Evolutionary conservation across 30 jellyfish, hydroid and myxozoan genomes (phyloP).

Genomic region (Cassiopea andromeda): DNA sequence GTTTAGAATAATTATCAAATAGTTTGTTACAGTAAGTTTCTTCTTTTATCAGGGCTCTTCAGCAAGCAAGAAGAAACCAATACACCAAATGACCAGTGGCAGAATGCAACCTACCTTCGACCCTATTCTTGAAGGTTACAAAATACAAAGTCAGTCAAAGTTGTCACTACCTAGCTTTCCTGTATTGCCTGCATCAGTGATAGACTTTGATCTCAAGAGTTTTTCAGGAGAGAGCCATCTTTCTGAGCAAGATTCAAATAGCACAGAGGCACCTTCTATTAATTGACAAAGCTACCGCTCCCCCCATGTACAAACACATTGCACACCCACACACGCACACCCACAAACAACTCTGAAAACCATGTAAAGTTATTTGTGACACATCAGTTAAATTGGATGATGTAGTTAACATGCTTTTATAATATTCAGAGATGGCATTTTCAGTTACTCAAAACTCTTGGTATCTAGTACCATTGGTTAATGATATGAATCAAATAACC

Average conservation of each 20-base stretch:
- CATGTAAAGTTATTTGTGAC: too few relatives aligned
- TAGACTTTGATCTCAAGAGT: conserved; percentile 42
- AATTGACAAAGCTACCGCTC: too few relatives aligned
- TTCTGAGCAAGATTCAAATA: not conserved
- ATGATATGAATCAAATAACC: too few relatives aligned
- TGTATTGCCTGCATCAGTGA: conserved; percentile 24
- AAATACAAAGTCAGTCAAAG: conserved; percentile 36
- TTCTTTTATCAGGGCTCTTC: not conserved
- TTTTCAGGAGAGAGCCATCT: conserved; percentile 5
- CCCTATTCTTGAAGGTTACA: conserved; percentile 74
- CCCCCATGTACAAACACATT: too few relatives aligned
- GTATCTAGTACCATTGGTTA: too few relatives aligned
- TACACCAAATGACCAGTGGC: not conserved
- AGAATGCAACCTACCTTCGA: conserved; percentile 23
- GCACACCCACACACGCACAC: too few relatives aligned
- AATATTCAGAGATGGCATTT: too few relatives aligned
- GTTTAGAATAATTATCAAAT: too few relatives aligned
- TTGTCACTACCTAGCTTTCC: conserved; percentile 45
- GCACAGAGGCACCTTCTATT: not conserved
- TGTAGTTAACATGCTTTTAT: too few relatives aligned
- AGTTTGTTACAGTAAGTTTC: not conserved
- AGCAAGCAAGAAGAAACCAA: not conserved
- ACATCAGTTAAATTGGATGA: too few relatives aligned
- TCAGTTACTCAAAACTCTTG: too few relatives aligned
- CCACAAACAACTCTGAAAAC: too few relatives aligned